Base-by-base conservation (phyloP, 2,888 invertebrate species). In the Bhutanitis thaidina region DNA sequence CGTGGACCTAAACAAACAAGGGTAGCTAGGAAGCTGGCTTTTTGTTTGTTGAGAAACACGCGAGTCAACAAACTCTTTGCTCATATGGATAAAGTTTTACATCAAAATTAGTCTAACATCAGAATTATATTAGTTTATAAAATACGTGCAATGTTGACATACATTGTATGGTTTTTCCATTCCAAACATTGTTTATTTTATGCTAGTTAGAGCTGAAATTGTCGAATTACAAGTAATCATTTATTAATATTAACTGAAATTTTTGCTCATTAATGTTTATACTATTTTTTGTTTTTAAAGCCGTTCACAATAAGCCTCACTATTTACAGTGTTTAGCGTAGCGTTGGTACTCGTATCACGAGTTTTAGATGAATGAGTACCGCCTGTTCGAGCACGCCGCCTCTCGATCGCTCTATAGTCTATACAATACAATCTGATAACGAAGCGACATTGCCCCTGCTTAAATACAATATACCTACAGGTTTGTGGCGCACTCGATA, bases 21-120 rank as follows among this genome's bases (percentile, higher is more conserved):
- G 85, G 88, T 86, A 86, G 87, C 86, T 84, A 83, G 87, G 88
- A 86, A 89, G 88, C 88, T 77, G 84, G 82, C 71, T 69, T 80
- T 78, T 79, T 87, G 85, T 88, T 88, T 88, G 85, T 67, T 73
- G 77, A 89, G 87, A 81, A 85, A 83, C 86, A 84, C 79, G 71
- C 77, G 78, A 81, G 86, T 85, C 80, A 87, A 86, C 80, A 86
- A 62, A 71, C 67, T 55, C 66, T 69, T 60, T 57, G 61, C 66
- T 62, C 62, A 56, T 58, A 54, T 62, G 58, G 60, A 61, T 62
- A 12, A 10, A 14, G 13, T 29, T 29, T 14, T 4, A 29, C 27
- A 8, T 39, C 7, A 27, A 27, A 27, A 27, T 27, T 27, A 27
- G 27, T 27, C 27, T 27, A 27, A 27, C 27, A 27, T 27, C 1